Conservation (phyloP, 2,113 vertebrate genomes). For the Pleuronectes platessa region DNA sequence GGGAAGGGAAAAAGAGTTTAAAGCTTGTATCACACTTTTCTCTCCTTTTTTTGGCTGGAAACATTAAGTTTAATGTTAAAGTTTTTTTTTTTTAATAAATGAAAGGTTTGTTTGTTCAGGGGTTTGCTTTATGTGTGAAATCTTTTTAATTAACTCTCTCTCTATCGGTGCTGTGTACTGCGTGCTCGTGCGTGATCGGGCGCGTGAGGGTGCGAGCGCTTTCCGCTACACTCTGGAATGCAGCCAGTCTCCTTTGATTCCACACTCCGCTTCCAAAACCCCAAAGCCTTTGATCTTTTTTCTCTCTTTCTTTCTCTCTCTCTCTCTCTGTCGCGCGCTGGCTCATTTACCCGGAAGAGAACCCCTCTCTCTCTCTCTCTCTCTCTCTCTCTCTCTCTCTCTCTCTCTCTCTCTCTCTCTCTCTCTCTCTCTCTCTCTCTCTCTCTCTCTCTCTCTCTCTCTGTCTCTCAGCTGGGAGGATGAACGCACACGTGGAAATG, state of each 20-base stretch:
- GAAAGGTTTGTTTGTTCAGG: conserved; percentile 66
- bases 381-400: conserved; percentile 39
- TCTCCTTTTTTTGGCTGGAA: conserved; percentile 57
- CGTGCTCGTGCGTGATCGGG: conserved; percentile 13
- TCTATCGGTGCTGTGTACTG: not conserved
- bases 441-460: conserved; percentile 71
- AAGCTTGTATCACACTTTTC: conserved; percentile 39
- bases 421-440: conserved; percentile 77
- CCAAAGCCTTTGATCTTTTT: conserved; percentile 94
- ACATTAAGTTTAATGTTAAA: conserved; percentile 60
- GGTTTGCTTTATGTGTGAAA: conserved; percentile 65
- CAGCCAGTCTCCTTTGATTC: conserved; percentile 89
- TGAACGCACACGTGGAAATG: conserved; percentile 95
- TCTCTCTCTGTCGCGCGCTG: conserved; percentile 55
- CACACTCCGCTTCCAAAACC: conserved; percentile 91
- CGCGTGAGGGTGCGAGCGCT: conserved; percentile 64
- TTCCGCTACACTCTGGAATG: conserved; percentile 88
- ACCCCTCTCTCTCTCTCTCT: conserved; percentile 42
- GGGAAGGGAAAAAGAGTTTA: conserved; percentile 49
- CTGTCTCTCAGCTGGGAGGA: conserved; percentile 95
- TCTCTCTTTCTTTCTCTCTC: conserved; percentile 84
- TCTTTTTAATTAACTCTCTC: conserved; percentile 71
- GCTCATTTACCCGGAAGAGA: conserved; percentile 1
- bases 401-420: conserved; percentile 71
- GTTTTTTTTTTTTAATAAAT: conserved; percentile 42